phyloP scores from a whole-genome alignment of 2,797 vertebrate species.

The Sebastes dallii region DNA sequence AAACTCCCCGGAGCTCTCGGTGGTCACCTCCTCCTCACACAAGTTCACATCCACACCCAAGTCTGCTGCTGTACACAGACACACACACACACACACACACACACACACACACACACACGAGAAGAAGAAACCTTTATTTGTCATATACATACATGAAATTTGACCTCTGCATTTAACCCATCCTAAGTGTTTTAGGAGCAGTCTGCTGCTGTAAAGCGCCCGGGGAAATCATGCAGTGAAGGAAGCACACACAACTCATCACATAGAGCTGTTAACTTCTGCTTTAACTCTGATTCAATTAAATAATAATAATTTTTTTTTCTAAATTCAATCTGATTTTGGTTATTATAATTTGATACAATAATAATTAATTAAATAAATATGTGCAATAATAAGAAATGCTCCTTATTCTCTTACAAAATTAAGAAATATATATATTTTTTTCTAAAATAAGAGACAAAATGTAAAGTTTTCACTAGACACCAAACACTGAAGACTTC shows the following conservation, averaged over 20 bases:
- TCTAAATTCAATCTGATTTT: neutral
- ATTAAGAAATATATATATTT: too few species aligned
- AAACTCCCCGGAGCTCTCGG: conserved; percentile 72
- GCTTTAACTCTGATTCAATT: neutral
- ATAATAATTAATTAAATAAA: neutral
- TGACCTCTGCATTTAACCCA: neutral
- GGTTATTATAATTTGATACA: neutral
- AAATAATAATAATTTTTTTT: neutral
- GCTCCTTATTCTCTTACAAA: neutral
- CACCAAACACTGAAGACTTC: too few species aligned
- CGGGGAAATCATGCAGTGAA: neutral
- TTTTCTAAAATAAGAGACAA: neutral
- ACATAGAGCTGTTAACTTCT: neutral
- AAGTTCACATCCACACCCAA: conserved; percentile 52
- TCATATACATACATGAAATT: neutral
- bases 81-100: neutral
- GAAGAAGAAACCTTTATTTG: too few species aligned
- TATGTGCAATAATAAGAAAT: neutral
- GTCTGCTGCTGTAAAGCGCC: neutral
- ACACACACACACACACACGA: neutral
- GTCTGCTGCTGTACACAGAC: conserved; percentile 18
- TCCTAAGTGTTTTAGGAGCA: neutral
- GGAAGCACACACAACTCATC: neutral
- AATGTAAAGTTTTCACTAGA: neutral
- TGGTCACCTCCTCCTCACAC: conserved; percentile 65